Conservation (phyloP, 1,140 invertebrate genomes). For the Papilio polytes region DNA sequence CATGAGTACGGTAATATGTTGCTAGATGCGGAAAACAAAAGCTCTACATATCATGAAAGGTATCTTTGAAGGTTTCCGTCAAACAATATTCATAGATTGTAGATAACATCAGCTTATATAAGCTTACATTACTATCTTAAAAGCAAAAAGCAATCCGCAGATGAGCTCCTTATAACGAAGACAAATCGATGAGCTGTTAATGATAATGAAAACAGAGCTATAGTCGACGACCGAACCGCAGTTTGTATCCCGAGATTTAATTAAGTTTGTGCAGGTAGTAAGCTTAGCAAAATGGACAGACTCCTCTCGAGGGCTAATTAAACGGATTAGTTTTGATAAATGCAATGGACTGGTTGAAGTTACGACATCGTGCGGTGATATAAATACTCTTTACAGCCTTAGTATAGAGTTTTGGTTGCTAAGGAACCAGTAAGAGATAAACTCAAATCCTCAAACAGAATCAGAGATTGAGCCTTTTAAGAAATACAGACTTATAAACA, state of each 20-base stretch:
- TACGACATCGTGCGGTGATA: neutral
- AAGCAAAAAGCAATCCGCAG: neutral
- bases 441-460: too few relatives aligned
- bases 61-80: neutral
- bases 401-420: neutral
- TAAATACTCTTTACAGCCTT: neutral
- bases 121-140: neutral
- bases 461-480: too few relatives aligned
- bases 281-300: constrained; percentile 12
- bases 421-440: too few relatives aligned
- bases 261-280: constrained; percentile 28
- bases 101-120: neutral
- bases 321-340: constrained; percentile 35
- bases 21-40: neutral
- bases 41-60: neutral
- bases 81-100: neutral
- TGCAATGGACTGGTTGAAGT: constrained; percentile 3
- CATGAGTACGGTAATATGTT: neutral
- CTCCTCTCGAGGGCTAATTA: constrained; percentile 22
- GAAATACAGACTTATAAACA: too few relatives aligned
- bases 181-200: constrained; percentile 14
- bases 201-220: constrained; percentile 19
- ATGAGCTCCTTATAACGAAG: constrained; percentile 7
- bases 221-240: constrained; percentile 11
- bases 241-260: constrained; percentile 29